Evolutionary conservation across 2,888 invertebrate genomes (phyloP), one percentile per base, ranked within the genome.

Genomic region (Luperina testacea): DNA sequence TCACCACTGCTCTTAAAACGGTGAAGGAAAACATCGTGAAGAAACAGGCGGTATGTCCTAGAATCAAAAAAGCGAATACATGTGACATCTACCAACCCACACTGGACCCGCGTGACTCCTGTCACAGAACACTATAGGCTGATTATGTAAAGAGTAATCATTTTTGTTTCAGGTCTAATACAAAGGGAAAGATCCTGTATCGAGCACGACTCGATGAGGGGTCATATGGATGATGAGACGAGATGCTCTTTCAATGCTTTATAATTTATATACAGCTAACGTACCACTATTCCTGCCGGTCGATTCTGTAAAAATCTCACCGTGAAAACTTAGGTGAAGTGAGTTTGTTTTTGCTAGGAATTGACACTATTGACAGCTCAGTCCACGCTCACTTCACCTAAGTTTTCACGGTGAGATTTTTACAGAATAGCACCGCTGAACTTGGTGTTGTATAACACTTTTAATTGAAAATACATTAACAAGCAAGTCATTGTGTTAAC

Each of bases 401-500:
- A 32, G 32, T 32, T 32, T 32, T 32, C 32, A 32, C 32, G 32
- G 32, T 32, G 32, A 32, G 1, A 32, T 32, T 32, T 32, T 32
- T 32, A 32, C 32, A 32, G 32, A 32, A 32, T 32, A 32, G 32
- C 32, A 32, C 32, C 32, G 1, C 32, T 32, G 17, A n/a, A 38
- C 8, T 5, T 27, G 38, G 2, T 4, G 48, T 53, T 57, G 57
- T 48, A 11, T 17, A 24, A 59, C 9, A 59, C 13, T 53, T 67
- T 70, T 61, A 59, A 74, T 74, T 68, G 11, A 53, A 75, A 53
- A 75, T 51, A 51, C 13, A 42, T 72, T 65, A 42, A 24, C 38
- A 20, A 42, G 27, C 11, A 65, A 57, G 20, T 9, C 15, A 57
- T 53, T 24, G 24, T n/a, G 11, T 38, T 80, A 63, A 75, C 15